Evolutionary conservation across 1,140 invertebrate genomes (phyloP).

Genomic region (Ips typographus): DNA sequence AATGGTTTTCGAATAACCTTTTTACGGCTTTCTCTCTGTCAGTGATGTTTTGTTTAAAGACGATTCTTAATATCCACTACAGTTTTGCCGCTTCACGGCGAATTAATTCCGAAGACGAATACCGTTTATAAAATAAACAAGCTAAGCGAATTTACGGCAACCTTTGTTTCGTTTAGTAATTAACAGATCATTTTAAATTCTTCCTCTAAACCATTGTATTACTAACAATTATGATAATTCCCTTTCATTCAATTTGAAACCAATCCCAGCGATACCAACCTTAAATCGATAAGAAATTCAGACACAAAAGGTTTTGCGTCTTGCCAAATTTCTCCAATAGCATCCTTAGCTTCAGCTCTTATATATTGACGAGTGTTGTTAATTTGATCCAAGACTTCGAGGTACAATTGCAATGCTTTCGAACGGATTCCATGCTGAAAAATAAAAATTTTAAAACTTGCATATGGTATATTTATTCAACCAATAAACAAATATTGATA

Average conservation of each 20-base stretch:
- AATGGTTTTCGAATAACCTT: neutral
- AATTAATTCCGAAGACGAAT: too few species aligned
- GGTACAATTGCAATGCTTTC: slow-evolving; percentile 56
- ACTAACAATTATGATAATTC: neutral
- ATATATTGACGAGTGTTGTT: slow-evolving; percentile 69
- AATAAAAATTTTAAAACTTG: slow-evolving; percentile 8
- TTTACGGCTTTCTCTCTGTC: neutral
- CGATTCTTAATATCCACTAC: neutral
- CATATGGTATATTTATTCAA: neutral
- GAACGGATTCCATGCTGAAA: slow-evolving; percentile 55
- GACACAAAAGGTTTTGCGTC: slow-evolving; percentile 71
- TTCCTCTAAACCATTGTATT: neutral
- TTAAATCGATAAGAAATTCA: slow-evolving; percentile 71
- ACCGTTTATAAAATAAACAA: too few species aligned
- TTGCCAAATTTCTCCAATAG: slow-evolving; percentile 69
- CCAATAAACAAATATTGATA: neutral
- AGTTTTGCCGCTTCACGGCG: too few species aligned
- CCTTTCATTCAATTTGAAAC: too few species aligned
- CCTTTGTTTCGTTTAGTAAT: neutral
- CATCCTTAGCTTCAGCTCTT: slow-evolving; percentile 63
- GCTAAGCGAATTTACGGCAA: neutral
- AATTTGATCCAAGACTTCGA: slow-evolving; percentile 57
- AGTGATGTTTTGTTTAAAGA: slow-evolving; percentile 4
- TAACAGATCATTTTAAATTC: neutral
- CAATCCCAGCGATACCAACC: slow-evolving; percentile 50